Evolutionary conservation across 2,113 vertebrate genomes (phyloP), one percentile per base, ranked within the genome.

Genomic region (Mustela lutreola): DNA sequence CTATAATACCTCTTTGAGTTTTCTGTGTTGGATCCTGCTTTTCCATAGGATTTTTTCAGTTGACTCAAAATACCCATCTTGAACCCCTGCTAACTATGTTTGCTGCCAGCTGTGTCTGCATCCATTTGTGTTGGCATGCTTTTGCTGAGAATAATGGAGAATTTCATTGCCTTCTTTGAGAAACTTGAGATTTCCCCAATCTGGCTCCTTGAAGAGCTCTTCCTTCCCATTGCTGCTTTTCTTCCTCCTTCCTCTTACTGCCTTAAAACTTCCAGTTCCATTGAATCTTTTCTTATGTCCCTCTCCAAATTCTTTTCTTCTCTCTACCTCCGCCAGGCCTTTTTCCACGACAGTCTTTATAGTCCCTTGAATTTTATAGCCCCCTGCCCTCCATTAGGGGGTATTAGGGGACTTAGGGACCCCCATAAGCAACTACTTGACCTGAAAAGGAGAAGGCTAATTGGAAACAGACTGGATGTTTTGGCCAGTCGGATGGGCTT

Each of bases 401-500:
- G 60, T 88, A 10, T 95, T 16, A 36, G 36, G 53, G 71, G 56
- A 90, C 36, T 83, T 26, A 71, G 31, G 56, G 70, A 78, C 21
- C 16, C 36, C 50, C 4, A 15, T 28, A 79, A 79, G 28, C 62
- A 92, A 58, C 53, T 33, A 14, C 48, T 42, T 63, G 62, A 28
- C 16, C 78, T 76, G 70, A 84, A 84, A 95, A 94, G 15, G 87
- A 87, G 91, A 90, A 70, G 21, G 2, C 42, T 91, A 39, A 62
- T 15, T 92, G 31, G 26, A 80, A 73, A 19, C 65, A 85, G 78
- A 31, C 18, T n/a, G 56, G 50, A 16, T 92, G 42, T 82, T 89
- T 92, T 91, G 60, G 50, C 42, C 48, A 60, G n/a, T 89, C 7
- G 42, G 19, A n/a, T 92, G 71, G 83, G n/a, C 85, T 95, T 92